Percentiles rank a stretch among this genome's conserved stretches.
These are phyloP conservation scores for Heteromormyrus szaboi DNA, from an alignment of 2,797 vertebrate species.

Conservation along the genomic window DNA sequence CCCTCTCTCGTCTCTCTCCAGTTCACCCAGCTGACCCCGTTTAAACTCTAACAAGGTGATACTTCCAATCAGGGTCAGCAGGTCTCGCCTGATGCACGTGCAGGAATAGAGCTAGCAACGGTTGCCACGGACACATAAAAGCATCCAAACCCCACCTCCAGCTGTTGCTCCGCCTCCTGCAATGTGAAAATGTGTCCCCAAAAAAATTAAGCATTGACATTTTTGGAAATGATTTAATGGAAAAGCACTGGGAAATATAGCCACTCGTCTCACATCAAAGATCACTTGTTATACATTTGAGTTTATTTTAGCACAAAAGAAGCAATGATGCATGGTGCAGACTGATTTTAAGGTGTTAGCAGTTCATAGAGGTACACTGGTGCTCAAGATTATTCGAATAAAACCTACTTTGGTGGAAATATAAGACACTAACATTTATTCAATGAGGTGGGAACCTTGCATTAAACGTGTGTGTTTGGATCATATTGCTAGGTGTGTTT, in stretches of 20 bases:
- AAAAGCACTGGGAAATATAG: background rate
- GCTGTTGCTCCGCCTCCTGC: background rate
- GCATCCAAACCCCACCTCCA: background rate
- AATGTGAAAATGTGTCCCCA: background rate
- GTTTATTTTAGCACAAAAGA: background rate
- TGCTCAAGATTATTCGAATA: background rate
- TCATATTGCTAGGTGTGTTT: conserved; percentile 72
- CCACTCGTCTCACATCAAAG: background rate
- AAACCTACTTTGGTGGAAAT: background rate
- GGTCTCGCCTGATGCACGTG: background rate
- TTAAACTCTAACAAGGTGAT: background rate
- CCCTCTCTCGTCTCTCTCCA: background rate
- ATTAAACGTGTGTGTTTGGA: conserved; percentile 54
- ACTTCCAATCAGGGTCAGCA: background rate
- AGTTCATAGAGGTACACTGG: background rate
- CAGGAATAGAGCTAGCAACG: background rate
- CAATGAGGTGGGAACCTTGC: conserved; percentile 27
- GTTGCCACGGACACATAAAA: background rate
- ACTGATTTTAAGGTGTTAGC: background rate
- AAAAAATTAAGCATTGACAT: background rate
- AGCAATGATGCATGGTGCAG: background rate
- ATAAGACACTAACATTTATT: background rate
- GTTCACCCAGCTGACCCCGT: background rate
- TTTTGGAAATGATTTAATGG: background rate
- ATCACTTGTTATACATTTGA: background rate